Percentiles rank a stretch among this genome's conserved stretches.
These are phyloP conservation scores for Hyles euphorbiae DNA, from an alignment of 1,140 invertebrate genomes.

Conservation along the genomic window DNA sequence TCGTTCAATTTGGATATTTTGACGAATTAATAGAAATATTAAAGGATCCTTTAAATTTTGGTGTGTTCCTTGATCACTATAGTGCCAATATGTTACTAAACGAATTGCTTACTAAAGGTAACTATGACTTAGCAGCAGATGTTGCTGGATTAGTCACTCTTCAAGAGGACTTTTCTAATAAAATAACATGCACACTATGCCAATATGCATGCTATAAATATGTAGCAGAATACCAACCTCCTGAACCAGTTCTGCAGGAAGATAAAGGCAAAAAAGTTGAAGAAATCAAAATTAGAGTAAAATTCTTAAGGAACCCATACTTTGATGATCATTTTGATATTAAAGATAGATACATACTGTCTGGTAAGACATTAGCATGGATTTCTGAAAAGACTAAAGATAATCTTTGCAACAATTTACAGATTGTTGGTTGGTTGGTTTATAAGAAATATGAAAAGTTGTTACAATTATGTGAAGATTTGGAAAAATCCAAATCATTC, in stretches of 20 bases:
- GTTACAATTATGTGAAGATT: constrained; percentile 48
- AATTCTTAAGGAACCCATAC: constrained; percentile 86
- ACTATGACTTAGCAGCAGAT: constrained; percentile 84
- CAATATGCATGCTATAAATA: constrained; percentile 87
- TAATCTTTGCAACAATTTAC: constrained; percentile 78
- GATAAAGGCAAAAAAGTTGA: constrained; percentile 73
- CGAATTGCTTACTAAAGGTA: constrained; percentile 81
- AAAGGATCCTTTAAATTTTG: constrained; percentile 90
- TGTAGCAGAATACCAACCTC: constrained; percentile 76
- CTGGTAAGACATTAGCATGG: constrained; percentile 87
- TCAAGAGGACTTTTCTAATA: constrained; percentile 90
- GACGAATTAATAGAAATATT: constrained; percentile 84
- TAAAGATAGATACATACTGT: constrained; percentile 78
- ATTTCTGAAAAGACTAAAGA: constrained; percentile 76
- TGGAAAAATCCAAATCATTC: constrained; percentile 36
- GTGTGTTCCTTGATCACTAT: constrained; percentile 90
- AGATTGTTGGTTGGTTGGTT: constrained; percentile 81
- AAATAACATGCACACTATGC: constrained; percentile 81
- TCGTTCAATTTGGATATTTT: constrained; percentile 76
- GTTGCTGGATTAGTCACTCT: constrained; percentile 88
- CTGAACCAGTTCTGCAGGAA: constrained; percentile 56
- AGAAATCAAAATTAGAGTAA: constrained; percentile 86
- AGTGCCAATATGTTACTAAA: constrained; percentile 90
- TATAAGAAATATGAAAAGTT: constrained; percentile 82
- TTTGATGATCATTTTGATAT: constrained; percentile 94